phyloP scores from a whole-genome alignment of 2,113 vertebrate genomes.

The Pituophis catenifer region DNA sequence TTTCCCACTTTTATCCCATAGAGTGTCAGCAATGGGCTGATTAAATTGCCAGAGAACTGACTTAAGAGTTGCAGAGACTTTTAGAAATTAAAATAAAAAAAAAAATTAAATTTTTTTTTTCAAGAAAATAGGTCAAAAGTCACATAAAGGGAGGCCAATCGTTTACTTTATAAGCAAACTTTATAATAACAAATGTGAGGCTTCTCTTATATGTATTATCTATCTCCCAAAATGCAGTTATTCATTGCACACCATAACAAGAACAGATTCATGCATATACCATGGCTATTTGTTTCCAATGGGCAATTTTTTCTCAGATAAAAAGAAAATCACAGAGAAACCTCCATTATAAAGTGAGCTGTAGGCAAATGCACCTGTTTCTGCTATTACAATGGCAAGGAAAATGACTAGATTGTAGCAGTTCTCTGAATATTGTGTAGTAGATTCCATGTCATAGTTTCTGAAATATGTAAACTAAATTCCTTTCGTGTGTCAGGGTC shows the following conservation, averaged over 20 bases:
- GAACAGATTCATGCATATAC: not conserved
- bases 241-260: not conserved
- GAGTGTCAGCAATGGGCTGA: not conserved
- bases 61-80: not conserved
- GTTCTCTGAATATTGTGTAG: not conserved
- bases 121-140: not conserved
- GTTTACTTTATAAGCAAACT: not conserved
- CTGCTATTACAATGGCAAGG: not conserved
- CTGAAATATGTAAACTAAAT: not conserved
- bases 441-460: not conserved
- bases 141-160: not conserved
- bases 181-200: not conserved
- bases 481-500: not conserved
- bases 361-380: not conserved
- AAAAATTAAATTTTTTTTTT: not conserved
- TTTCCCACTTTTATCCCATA: not conserved
- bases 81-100: not conserved
- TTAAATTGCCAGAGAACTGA: not conserved
- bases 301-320: not conserved
- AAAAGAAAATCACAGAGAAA: not conserved
- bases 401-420: not conserved
- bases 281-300: not conserved
- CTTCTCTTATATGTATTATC: not conserved
- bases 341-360: not conserved
- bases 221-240: not conserved